Conservation (phyloP, 64 coral and sea anemone genomes). For the Orbicella faveolata region DNA sequence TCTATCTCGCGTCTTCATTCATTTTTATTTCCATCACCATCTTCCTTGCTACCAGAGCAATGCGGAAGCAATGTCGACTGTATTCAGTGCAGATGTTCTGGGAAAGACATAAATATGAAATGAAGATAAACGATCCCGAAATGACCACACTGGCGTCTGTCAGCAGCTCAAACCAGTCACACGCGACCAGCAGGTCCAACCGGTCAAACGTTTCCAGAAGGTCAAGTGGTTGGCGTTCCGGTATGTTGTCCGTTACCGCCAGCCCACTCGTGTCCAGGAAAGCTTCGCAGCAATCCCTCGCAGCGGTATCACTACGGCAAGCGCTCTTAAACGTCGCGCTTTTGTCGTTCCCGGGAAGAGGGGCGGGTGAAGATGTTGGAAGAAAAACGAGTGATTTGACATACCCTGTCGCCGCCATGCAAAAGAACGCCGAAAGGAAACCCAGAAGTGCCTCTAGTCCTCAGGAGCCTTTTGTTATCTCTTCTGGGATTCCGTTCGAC, state of each 20-base stretch:
- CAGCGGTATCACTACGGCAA: not conserved
- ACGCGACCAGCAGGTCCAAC: not conserved
- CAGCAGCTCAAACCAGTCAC: not conserved
- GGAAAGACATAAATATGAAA: not conserved
- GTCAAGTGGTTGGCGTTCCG: not conserved
- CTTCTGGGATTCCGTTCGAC: not conserved
- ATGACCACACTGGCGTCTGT: not conserved
- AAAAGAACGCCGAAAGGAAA: not conserved
- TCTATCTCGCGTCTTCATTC: not conserved
- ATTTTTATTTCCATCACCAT: not conserved
- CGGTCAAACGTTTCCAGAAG: not conserved
- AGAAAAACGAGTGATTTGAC: not conserved
- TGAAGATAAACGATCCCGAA: constrained; percentile 18
- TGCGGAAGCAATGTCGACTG: not conserved
- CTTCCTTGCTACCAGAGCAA: not conserved
- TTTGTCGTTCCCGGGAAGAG: not conserved
- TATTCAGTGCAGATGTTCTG: constrained; percentile 1
- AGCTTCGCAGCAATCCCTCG: not conserved
- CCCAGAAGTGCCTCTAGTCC: not conserved
- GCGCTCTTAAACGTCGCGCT: not conserved
- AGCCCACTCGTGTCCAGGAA: not conserved
- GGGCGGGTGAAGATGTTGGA: not conserved
- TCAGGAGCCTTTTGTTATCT: not conserved
- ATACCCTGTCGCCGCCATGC: not conserved
- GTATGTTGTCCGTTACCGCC: not conserved